Evolutionary conservation across 2,113 vertebrate species (phyloP).

Genomic region (Hyla sarda): DNA sequence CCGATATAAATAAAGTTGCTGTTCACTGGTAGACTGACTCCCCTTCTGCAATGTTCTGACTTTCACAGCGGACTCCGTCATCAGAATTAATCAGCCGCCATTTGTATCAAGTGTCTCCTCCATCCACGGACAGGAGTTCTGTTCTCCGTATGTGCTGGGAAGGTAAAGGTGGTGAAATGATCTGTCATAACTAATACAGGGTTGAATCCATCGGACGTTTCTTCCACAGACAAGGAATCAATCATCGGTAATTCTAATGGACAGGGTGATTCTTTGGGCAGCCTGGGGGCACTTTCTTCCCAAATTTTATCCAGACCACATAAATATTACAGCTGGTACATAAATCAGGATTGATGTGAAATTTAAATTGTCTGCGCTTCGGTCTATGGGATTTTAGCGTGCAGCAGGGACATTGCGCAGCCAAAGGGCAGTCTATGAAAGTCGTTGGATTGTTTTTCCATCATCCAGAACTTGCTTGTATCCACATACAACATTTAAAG

Average conservation of each 20-base stretch:
- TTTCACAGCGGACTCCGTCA: neutral
- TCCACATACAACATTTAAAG: neutral
- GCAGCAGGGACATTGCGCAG: neutral
- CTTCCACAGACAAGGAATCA: neutral
- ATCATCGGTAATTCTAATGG: neutral
- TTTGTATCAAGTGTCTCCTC: neutral
- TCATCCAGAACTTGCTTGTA: neutral
- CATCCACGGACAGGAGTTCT: neutral
- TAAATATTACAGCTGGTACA: neutral
- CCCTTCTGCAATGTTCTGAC: neutral
- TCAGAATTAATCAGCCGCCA: neutral
- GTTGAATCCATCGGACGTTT: neutral
- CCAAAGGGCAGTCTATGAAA: neutral
- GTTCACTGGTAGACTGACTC: neutral
- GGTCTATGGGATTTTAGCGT: neutral
- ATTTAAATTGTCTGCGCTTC: neutral
- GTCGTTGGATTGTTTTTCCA: neutral
- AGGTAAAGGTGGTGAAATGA: neutral
- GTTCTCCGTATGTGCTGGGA: neutral
- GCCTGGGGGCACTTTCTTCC: neutral
- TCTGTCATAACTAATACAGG: neutral
- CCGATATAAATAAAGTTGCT: neutral
- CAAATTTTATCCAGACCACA: neutral
- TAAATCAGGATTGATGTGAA: constrained; percentile 13
- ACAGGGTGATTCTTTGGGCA: neutral